Base-by-base conservation (phyloP, 2,797 vertebrate species). In the Harpagifer antarcticus region DNA sequence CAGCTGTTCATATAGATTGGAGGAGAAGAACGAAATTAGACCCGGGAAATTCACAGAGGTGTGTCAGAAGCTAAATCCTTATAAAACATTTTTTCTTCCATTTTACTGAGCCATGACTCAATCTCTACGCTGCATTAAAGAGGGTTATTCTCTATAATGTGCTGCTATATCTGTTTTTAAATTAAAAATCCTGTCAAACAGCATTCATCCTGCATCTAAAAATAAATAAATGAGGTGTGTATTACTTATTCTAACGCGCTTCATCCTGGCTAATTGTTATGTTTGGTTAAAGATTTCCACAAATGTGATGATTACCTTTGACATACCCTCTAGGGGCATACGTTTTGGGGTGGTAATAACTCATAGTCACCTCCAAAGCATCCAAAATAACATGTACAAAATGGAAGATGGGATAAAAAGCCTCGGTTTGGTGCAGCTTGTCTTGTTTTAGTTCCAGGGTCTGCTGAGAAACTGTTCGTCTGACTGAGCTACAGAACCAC, bases 401-500 rank as follows among this genome's bases (percentile, higher is more conserved):
- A 44, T 40, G 12, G 17, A 59, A 52, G 42, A 50, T 13, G 20
- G 58, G 53, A 76, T 75, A 74, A 83, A 27, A 89, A 83, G 78
- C 50, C 48, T 73, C 9, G 6, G 54, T 71, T 76, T 55, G 65
- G 66, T 81, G 49, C 64, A 78, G 52, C 67, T 74, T 65, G 72
- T 68, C 79, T 90, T 74, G 64, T 87, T 90, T 83, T 37, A 75
- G 63, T 53, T 56, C 67, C 62, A 74, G 76, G 72, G 57, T 84
- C 66, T 74, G 80, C 67, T 58, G 80, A 76, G 81, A 81, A 74
- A 82, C 79, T 85, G 82, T 74, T 79, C 60, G 20, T 65, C 65
- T 81, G 74, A 78, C 78, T 89, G 80, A 89, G 74, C 68, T 76
- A 77, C 4, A 31, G 78, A 85, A 78, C 76, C 88, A 78, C 87